Conservation (phyloP, 2,113 vertebrate species). For the Lepidothrix coronata region DNA sequence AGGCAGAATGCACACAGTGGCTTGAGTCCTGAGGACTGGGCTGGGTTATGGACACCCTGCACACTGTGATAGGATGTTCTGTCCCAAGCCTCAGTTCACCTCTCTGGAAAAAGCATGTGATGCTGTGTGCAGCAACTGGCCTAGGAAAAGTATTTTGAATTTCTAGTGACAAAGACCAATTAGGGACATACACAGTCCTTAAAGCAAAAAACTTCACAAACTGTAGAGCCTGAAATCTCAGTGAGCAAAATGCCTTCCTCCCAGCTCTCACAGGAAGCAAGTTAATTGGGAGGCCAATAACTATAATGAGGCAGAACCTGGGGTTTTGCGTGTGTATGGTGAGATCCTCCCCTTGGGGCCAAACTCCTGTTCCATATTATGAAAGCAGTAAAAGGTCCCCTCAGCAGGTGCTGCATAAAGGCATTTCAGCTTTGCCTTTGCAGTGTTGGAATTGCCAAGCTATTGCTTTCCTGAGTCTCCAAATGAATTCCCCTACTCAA, state of each 20-base stretch:
- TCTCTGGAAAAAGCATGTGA: neutral
- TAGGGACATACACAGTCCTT: neutral
- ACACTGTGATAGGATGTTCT: neutral
- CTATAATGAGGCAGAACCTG: conserved; percentile 67
- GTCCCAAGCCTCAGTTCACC: neutral
- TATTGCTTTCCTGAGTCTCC: conserved; percentile 49
- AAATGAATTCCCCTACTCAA: conserved; percentile 47
- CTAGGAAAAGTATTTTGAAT: neutral
- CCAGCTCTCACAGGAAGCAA: conserved; percentile 60
- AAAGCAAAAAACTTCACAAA: neutral
- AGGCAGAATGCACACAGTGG: neutral
- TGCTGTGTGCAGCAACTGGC: neutral
- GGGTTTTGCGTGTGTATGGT: conserved; percentile 55
- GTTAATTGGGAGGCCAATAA: conserved; percentile 66
- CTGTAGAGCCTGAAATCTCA: neutral
- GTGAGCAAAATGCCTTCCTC: conserved; percentile 37
- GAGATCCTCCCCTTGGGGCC: conserved; percentile 64
- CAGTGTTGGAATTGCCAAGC: conserved; percentile 37
- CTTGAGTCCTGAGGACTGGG: neutral
- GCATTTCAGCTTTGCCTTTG: conserved; percentile 48
- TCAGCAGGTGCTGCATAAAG: conserved; percentile 67
- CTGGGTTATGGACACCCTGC: neutral
- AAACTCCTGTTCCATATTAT: conserved; percentile 69
- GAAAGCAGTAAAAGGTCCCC: conserved; percentile 66
- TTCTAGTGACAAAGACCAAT: neutral